Conservation (phyloP, 2,113 vertebrate genomes). For the Ptilonorhynchus violaceus region DNA sequence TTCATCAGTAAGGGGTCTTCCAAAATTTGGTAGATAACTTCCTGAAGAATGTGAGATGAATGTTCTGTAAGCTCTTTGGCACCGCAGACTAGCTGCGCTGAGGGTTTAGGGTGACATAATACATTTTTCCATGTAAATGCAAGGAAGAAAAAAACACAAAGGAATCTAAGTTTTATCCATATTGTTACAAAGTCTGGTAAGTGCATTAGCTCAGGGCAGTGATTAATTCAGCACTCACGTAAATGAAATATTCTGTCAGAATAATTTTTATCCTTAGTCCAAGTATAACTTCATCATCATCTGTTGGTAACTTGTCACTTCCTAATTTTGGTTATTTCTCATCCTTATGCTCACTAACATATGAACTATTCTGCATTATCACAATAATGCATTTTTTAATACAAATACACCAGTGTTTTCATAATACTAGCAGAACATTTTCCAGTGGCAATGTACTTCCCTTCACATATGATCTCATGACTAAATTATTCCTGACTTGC, state of each 20-base stretch:
- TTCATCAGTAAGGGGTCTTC: not conserved
- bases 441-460: not conserved
- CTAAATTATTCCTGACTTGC: slow-evolving; percentile 20
- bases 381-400: not conserved
- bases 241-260: slow-evolving; percentile 14
- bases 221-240: slow-evolving; percentile 4
- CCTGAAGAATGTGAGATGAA: not conserved
- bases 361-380: not conserved
- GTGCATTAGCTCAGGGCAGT: not conserved
- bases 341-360: not conserved
- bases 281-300: not conserved
- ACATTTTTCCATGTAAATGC: slow-evolving; percentile 43
- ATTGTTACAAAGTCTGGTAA: slow-evolving; percentile 29
- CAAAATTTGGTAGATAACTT: not conserved
- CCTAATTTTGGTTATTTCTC: not conserved
- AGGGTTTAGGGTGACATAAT: slow-evolving; percentile 37
- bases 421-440: not conserved
- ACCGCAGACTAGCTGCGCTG: not conserved
- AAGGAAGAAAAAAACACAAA: not conserved
- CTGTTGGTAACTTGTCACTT: not conserved
- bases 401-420: not conserved
- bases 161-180: slow-evolving; percentile 7
- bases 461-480: slow-evolving; percentile 18
- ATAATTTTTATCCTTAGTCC: not conserved
- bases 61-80: not conserved